Conservation (phyloP, 2,888 invertebrate genomes). For the Lasioglossum oenotherae region DNA sequence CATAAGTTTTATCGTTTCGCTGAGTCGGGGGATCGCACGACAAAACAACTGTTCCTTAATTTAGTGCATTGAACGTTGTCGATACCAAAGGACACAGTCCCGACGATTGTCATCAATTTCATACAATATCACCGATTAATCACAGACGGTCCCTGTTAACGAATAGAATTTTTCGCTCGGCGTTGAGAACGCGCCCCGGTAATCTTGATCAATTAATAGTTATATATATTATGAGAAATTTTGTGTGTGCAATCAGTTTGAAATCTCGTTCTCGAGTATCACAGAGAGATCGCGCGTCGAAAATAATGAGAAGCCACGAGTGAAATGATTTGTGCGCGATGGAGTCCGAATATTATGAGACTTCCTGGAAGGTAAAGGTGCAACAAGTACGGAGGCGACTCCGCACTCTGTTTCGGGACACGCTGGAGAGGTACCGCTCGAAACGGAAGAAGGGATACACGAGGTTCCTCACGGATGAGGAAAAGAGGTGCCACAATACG, state of each 20-base stretch:
- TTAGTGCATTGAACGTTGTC: constrained; percentile 37
- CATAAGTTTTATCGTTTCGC: constrained; percentile 58
- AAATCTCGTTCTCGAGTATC: neutral
- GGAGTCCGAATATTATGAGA: constrained; percentile 79
- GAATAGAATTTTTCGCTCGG: too few relatives aligned
- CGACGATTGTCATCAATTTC: neutral
- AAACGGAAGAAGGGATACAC: constrained; percentile 87
- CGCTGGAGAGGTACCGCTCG: constrained; percentile 79
- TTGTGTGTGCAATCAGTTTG: too few relatives aligned
- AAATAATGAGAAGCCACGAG: neutral
- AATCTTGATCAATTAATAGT: too few relatives aligned
- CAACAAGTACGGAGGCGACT: constrained; percentile 75
- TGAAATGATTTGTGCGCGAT: constrained; percentile 48
- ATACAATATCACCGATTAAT: neutral
- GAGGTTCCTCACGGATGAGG: constrained; percentile 89
- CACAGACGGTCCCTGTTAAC: neutral
- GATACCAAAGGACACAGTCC: neutral
- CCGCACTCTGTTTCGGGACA: constrained; percentile 71
- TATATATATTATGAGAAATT: too few relatives aligned
- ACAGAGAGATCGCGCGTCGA: neutral
- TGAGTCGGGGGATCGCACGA: constrained; percentile 31
- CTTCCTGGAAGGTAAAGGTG: constrained; percentile 79
- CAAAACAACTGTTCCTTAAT: constrained; percentile 43
- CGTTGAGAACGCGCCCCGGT: too few relatives aligned
- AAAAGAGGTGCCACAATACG: constrained; percentile 86